Base-by-base conservation (phyloP, 2,113 vertebrate species). In the Ploceus nigricollis region DNA sequence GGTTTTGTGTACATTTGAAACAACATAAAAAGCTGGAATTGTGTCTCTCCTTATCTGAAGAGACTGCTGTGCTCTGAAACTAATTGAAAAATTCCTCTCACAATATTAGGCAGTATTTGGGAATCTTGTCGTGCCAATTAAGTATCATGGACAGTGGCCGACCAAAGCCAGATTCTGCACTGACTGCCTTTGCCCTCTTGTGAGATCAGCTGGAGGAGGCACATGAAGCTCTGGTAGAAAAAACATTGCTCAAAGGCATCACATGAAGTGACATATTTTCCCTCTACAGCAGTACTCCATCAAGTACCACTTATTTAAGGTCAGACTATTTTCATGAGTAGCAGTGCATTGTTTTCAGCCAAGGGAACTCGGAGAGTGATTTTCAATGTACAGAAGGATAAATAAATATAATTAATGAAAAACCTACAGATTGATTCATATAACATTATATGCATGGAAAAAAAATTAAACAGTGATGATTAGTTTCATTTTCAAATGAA, bases 1-100 rank as follows among this genome's bases (percentile, higher is more conserved):
- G 20, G 37, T 79, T 84, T 76, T 90, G 53, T 79, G n/a, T 91
- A 42, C 39, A 21, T 66, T 82, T 72, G 54, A 89, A 94, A 50
- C 61, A 77, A 69, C 3, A 1, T 61, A 35, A 76, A 69, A 79
- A 87, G n/a, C 28, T 77, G 37, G 54, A 93, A 85, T 84, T 82
- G 19, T 3, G 1, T 79, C 54, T 89, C 2, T 72, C 50, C 45
- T 94, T 91, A 40, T 72, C 40, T 45, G 65, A 84, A 84, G 51
- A 89, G 77, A 79, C 48, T 75, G 15, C 44, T 94, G 48, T 61
- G 37, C 37, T 92, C 72, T 85, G 57, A 78, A 96, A 78, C 20
- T 6, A 57, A 58, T 13, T 90, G 78, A 76, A 87, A 65, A 91
- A 70, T 47, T 95, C 87, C 33, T 77, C 50, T 93, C 66, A 73